Evolutionary conservation across 2,113 vertebrate genomes (phyloP), one percentile per base, ranked within the genome.

Genomic region (Grus americana): DNA sequence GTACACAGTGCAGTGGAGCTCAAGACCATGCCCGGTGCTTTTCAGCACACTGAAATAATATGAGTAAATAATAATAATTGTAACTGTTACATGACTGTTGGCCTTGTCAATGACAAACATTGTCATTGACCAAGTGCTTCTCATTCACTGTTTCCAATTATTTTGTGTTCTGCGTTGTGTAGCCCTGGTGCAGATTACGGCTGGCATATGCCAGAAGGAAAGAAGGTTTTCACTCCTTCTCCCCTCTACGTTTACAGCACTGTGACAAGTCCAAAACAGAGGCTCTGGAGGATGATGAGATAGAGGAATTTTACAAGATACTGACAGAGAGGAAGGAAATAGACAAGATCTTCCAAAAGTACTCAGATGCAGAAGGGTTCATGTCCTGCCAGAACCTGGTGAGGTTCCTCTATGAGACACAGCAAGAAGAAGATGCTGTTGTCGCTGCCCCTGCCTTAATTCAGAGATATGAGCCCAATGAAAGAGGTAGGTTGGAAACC

Each of bases 221-320:
- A 96, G 95, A 93, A 90, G 91, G 95, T 90, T 96, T 96, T 97
- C 94, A 96, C 86, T 94, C 96, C 96, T 97, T 96, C 96, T 97
- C 97, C 97, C 52, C 96, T 97, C 95, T 97, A 85, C 79, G 82
- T 97, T 95, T 91, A 81, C 96, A 99, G 99, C 97, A 98, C 94
- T 99, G 99, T 96, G 99, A 99, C 98, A 98, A 38, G 72, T 99
- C 99, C 86, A 98, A 98, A 50, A 99, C 99, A 17, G 98, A 98
- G 52, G 95, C 99, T 34, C 94, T 99, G 96, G 99, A 99, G 87
- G 99, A 98, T 12, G 85, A 98, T 1, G 99, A 99, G 98, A 99
- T 99, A n/a, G 98, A 99, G 92, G 92, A 96, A 24, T 99, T 99
- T 98, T 99, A 99, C 82, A 98, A 98, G 85, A 97, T 99, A 86